Percentiles rank a stretch among this genome's conserved stretches.
phyloP scores from a whole-genome alignment of 1,140 invertebrate genomes.

The Lepeophtheirus salmonis region DNA sequence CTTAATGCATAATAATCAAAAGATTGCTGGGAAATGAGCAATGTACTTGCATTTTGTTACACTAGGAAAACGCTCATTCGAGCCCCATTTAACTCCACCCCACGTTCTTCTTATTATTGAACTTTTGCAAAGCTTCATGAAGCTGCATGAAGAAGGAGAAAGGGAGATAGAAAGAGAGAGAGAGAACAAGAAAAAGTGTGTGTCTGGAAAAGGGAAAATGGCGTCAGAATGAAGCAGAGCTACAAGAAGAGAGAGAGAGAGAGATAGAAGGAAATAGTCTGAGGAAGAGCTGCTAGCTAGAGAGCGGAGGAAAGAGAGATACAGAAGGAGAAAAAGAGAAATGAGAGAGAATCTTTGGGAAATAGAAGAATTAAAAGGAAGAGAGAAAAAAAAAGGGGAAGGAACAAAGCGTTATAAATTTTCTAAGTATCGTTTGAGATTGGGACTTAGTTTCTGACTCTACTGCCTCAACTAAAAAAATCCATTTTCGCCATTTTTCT shows the following conservation, averaged over 20 bases:
- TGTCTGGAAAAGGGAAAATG: background rate
- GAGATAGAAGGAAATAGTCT: background rate
- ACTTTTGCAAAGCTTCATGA: no score
- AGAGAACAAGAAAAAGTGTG: background rate
- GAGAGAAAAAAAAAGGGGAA: background rate
- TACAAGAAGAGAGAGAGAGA: background rate
- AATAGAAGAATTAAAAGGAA: background rate
- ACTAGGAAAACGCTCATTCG: no score
- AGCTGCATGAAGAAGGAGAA: background rate
- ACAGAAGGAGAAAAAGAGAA: background rate
- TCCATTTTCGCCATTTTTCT: no score
- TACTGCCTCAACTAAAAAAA: no score
- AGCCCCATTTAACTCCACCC: no score
- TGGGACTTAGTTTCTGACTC: slow-evolving; percentile 10
- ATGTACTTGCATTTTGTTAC: no score
- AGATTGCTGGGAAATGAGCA: no score
- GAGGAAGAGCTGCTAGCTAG: slow-evolving; percentile 5
- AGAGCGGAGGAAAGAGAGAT: background rate
- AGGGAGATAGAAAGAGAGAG: background rate
- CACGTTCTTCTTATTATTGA: no score
- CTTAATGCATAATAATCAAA: no score
- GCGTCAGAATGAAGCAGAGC: background rate
- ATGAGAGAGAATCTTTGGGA: background rate
- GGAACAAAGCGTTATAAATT: background rate
- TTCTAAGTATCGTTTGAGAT: slow-evolving; percentile 10